Evolutionary conservation across 2,797 vertebrate genomes (phyloP).

Genomic region (Cyprinella venusta): DNA sequence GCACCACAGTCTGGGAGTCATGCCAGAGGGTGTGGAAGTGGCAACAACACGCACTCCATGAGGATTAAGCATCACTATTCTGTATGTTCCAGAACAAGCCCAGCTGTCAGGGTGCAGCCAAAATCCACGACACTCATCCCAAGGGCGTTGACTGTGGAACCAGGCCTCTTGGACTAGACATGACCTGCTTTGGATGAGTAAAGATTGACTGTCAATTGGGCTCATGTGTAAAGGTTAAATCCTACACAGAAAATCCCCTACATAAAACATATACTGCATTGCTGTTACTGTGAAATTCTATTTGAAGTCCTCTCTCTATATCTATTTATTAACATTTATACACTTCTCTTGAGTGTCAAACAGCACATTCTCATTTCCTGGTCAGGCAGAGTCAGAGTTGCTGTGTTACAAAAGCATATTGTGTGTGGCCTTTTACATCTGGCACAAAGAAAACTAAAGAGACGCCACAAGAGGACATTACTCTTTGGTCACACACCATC

Average conservation of each 20-base stretch:
- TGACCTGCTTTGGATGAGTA: slow-evolving; percentile 37
- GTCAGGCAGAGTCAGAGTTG: neutral
- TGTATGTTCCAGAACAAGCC: slow-evolving; percentile 23
- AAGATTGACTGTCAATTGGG: neutral
- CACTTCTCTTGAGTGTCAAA: neutral
- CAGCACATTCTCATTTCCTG: slow-evolving; percentile 19
- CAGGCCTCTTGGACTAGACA: slow-evolving; percentile 7
- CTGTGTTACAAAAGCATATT: slow-evolving; percentile 48
- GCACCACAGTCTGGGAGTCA: slow-evolving; percentile 65
- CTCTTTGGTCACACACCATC: slow-evolving; percentile 61
- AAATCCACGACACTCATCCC: slow-evolving; percentile 27
- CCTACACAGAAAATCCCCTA: neutral
- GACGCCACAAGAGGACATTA: slow-evolving; percentile 47
- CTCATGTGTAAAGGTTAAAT: slow-evolving; percentile 25
- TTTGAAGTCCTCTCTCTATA: neutral
- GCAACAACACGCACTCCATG: slow-evolving; percentile 46
- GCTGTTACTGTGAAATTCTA: neutral
- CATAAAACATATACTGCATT: slow-evolving; percentile 20
- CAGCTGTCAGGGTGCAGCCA: slow-evolving; percentile 27
- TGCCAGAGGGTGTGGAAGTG: slow-evolving; percentile 64
- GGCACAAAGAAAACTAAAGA: slow-evolving; percentile 46
- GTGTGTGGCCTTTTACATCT: slow-evolving; percentile 56
- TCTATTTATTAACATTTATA: slow-evolving; percentile 14
- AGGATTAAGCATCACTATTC: slow-evolving; percentile 34
- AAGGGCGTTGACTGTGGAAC: slow-evolving; percentile 23